Base-by-base conservation (phyloP, 2,888 invertebrate genomes). In the Oscheius sp. region DNA sequence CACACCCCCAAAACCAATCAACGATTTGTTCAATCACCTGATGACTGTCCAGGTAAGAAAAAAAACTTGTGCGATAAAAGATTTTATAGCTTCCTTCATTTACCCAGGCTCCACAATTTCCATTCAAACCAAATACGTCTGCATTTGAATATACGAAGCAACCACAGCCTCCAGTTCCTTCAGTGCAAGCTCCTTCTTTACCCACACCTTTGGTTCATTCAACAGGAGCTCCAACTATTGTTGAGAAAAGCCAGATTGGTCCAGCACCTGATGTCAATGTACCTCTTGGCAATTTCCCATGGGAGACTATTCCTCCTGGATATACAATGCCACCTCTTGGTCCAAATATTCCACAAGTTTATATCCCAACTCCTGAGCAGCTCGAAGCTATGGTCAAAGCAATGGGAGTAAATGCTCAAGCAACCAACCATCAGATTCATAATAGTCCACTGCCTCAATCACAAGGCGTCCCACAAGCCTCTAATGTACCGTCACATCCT, bases 101-200 rank as follows among this genome's bases (percentile, higher is more conserved):
- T n/a, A 55, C 55, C 5, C 34, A 55, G 25, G 55, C 71, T 20
- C 68, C 71, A 27, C 68, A 53, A 15, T 55, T 29, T 45, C 29
- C 50, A 50, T 50, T n/a, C 25, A 4, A 50, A 17, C 25, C 50
- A 8, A 27, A 50, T 23, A 20, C 25, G n/a, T 8, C 8, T 3
- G 20, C 25, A 3, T 23, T 15, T 23, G 50, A 42, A 12, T 3
- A 42, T 3, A 20, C 12, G 20, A 12, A 15, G n/a, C n/a, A n/a
- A n/a, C 33, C 34, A n/a, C 48, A 48, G 10, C 64, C 29, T 46
- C 48, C 64, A 25, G 20, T 45, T 10, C 10, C n/a, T 3, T 25
- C 29, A 48, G 31, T 48, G 8, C 64, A 39, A 20, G 48, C 29
- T 27, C 46, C 29, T 12, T 10, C 8, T 25, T 10, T 20, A 42